Percentiles rank a stretch among this genome's conserved stretches.
Conservation (phyloP, 2,888 invertebrate species). For the Tipula helvola region DNA sequence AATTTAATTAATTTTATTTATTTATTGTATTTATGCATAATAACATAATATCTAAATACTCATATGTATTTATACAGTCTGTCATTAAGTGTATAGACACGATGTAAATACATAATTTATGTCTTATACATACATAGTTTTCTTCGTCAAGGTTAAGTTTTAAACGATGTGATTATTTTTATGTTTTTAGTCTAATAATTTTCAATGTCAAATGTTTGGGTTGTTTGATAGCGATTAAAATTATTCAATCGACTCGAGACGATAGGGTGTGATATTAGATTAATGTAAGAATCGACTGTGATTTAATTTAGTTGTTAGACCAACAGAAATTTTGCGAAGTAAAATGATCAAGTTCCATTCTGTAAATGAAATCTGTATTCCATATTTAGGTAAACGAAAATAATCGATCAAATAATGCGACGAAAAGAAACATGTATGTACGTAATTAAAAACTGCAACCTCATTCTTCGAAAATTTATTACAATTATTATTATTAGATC, state of each 20-base stretch:
- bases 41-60: not conserved
- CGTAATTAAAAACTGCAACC: not conserved
- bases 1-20: not conserved
- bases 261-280: not conserved
- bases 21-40: not conserved
- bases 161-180: not conserved
- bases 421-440: not conserved
- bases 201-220: not conserved
- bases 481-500: not conserved
- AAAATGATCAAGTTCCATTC: too few species aligned
- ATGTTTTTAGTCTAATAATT: not conserved
- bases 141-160: not conserved
- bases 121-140: not conserved
- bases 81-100: not conserved
- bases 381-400: not conserved
- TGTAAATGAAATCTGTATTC: not conserved
- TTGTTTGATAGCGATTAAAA: not conserved
- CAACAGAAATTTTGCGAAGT: too few species aligned
- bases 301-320: not conserved
- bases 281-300: not conserved
- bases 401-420: not conserved
- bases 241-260: not conserved
- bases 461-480: not conserved
- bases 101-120: not conserved
- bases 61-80: not conserved